Percentiles rank a stretch among this genome's conserved stretches.
Evolutionary conservation across 2,797 vertebrate genomes (phyloP).

Genomic region (Gobionotothen gibberifrons): DNA sequence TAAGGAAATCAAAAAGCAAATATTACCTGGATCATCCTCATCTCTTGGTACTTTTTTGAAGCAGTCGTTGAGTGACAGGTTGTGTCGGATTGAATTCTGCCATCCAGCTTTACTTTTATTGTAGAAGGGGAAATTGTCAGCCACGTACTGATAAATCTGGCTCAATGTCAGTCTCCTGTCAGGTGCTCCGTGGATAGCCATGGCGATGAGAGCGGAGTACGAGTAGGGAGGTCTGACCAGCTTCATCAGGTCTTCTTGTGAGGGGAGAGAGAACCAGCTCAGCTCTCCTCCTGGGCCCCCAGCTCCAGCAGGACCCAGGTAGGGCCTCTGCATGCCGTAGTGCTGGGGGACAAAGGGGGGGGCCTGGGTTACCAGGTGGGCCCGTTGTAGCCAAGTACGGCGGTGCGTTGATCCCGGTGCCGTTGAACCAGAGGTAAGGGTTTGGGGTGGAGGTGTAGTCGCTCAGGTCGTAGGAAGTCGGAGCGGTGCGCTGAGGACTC

Average conservation of each 20-base stretch:
- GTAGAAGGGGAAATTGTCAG: constrained; percentile 98
- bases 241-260: constrained; percentile 98
- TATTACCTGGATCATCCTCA: constrained; percentile 96
- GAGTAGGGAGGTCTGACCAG: constrained; percentile 96
- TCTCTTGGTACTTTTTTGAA: constrained; percentile 98
- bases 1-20: constrained; percentile 8
- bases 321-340: constrained; percentile 94
- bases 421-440: constrained; percentile 91
- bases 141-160: constrained; percentile 99
- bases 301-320: constrained; percentile 86
- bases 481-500: constrained; percentile 91
- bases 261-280: constrained; percentile 96
- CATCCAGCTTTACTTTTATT: constrained; percentile 99
- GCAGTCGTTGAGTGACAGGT: constrained; percentile 96
- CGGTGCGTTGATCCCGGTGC: constrained; percentile 81
- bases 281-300: constrained; percentile 88
- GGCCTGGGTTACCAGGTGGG: constrained; percentile 80
- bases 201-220: constrained; percentile 98
- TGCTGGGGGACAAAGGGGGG: constrained; percentile 94
- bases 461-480: constrained; percentile 89
- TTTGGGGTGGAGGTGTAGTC: constrained; percentile 92
- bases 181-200: constrained; percentile 97
- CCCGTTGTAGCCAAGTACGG: constrained; percentile 79
- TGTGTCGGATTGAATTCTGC: constrained; percentile 98
- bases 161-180: constrained; percentile 95